Percentiles rank a stretch among this genome's conserved stretches.
These are phyloP conservation scores for Picathartes gymnocephalus DNA, from an alignment of 2,113 vertebrate species.

Conservation along the genomic window DNA sequence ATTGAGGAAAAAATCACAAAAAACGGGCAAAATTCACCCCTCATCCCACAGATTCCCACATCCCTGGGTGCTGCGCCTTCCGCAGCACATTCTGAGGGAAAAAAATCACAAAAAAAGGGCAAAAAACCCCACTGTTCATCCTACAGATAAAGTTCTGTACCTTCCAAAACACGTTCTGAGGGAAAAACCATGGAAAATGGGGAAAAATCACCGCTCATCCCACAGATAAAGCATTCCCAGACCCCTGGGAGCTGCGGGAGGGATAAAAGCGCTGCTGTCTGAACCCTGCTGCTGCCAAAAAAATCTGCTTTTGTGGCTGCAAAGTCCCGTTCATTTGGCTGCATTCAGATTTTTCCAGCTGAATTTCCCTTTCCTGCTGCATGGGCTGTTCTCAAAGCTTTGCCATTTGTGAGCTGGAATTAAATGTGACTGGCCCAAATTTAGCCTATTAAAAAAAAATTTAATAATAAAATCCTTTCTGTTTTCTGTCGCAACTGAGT, in stretches of 20 bases:
- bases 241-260: rapidly evolving
- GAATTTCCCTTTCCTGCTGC: background rate
- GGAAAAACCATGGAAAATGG: background rate
- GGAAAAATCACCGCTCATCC: background rate
- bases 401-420: background rate
- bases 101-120: rapidly evolving
- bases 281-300: background rate
- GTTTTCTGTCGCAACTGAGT: background rate
- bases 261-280: background rate
- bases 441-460: background rate
- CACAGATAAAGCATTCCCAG: background rate
- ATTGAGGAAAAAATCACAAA: background rate
- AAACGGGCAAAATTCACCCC: rapidly evolving
- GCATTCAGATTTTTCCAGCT: background rate
- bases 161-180: constrained; percentile 90
- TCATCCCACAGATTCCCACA: background rate
- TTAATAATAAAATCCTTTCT: background rate
- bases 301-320: background rate
- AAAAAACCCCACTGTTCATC: background rate
- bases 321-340: background rate
- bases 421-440: background rate
- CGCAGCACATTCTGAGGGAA: background rate
- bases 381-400: background rate
- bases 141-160: constrained; percentile 77
- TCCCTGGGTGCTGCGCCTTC: rapidly evolving